phyloP scores from a whole-genome alignment of 2,888 invertebrate species.

The Crossocerus cetratus region DNA sequence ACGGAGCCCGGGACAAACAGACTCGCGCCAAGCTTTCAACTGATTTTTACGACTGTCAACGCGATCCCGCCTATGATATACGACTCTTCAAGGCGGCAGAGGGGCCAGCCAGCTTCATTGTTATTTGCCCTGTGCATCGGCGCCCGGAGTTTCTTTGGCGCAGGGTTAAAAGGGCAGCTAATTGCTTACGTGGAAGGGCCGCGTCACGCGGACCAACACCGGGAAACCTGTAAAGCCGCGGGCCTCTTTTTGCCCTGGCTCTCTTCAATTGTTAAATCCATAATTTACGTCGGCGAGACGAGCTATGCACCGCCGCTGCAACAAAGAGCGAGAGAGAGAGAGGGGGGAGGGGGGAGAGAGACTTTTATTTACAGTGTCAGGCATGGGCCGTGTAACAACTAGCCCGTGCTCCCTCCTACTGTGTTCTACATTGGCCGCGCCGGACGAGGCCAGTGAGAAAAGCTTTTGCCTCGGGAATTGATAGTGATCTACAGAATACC shows the following conservation, averaged over 20 bases:
- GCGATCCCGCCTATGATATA: neutral
- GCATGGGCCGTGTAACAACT: neutral
- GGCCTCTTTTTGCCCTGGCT: too few relatives aligned
- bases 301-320: too few relatives aligned
- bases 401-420: conserved; percentile 16
- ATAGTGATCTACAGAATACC: conserved; percentile 39
- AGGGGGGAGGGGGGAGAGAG: too few relatives aligned
- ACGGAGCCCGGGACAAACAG: too few relatives aligned
- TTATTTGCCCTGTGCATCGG: neutral
- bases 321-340: too few relatives aligned
- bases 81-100: neutral
- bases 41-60: conserved; percentile 1
- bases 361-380: too few relatives aligned
- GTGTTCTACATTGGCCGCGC: conserved; percentile 27
- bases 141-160: neutral
- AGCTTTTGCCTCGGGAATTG: conserved; percentile 18
- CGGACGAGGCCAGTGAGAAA: conserved; percentile 19
- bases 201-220: too few relatives aligned
- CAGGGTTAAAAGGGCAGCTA: conserved; percentile 1
- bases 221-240: too few relatives aligned
- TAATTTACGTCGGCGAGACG: too few relatives aligned
- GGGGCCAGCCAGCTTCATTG: neutral
- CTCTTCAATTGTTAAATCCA: too few relatives aligned
- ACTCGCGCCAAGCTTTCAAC: neutral
- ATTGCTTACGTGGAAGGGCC: too few relatives aligned